A percentile compares a stretch with the other conserved stretches of the same genome.
phyloP scores from a whole-genome alignment of 2,888 invertebrate species.

The Drosophila subsilvestris region DNA sequence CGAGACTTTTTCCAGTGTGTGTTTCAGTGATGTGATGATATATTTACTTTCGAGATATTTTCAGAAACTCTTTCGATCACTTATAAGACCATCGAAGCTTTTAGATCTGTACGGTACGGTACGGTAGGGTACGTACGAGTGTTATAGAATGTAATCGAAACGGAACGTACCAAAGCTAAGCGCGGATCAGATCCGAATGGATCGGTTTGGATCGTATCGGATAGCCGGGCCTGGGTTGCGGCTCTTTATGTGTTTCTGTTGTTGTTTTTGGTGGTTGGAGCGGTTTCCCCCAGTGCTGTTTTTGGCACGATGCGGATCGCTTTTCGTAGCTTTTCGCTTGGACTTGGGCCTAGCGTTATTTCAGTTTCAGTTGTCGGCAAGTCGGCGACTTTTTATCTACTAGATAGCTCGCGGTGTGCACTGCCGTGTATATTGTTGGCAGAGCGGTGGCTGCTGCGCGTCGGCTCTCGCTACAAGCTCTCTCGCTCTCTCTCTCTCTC shows the following conservation, averaged over 20 bases:
- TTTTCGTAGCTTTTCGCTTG: slow-evolving; percentile 3
- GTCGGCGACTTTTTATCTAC: slow-evolving; percentile 79
- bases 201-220: background rate
- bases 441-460: slow-evolving; percentile 57
- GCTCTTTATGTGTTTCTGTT: background rate
- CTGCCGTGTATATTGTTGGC: slow-evolving; percentile 68
- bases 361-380: slow-evolving; percentile 65
- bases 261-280: background rate
- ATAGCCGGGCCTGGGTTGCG: background rate
- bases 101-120: background rate
- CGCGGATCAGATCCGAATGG: background rate
- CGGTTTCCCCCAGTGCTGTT: background rate
- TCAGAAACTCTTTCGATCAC: background rate
- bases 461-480: background rate
- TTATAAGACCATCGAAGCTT: background rate
- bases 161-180: background rate
- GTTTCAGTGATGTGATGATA: background rate
- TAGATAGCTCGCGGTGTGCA: slow-evolving; percentile 75
- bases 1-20: background rate
- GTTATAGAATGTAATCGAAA: background rate
- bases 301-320: background rate
- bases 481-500: background rate
- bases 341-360: slow-evolving; percentile 11
- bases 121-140: too few species aligned
- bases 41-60: background rate